A percentile compares a stretch with the other conserved stretches of the same genome.
These are phyloP conservation scores for Beroe forskalii DNA, from an alignment of 37 sponge, comb jelly and placozoan species.

Conservation along the genomic window DNA sequence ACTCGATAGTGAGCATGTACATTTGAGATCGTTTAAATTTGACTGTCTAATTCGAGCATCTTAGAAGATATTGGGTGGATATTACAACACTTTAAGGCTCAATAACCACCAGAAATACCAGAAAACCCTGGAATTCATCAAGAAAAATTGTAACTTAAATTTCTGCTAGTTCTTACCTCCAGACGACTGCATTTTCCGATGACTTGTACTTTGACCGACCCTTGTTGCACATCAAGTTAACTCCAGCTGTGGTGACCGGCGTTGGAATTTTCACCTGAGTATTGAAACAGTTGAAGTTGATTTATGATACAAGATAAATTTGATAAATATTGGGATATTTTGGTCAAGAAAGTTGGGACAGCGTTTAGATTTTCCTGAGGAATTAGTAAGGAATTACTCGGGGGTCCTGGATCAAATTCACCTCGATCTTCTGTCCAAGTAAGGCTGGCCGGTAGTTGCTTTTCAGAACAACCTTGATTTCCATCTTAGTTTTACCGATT, in stretches of 20 bases:
- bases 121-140: no score
- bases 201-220: constrained; percentile 89
- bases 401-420: constrained; percentile 20
- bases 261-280: constrained; percentile 80
- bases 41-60: no score
- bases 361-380: no score
- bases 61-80: no score
- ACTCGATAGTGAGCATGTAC: no score
- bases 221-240: constrained; percentile 71
- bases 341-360: not conserved
- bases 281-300: not conserved
- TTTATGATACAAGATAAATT: not conserved
- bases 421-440: constrained; percentile 89
- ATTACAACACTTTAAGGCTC: no score
- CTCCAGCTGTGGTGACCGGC: constrained; percentile 87
- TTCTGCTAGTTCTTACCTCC: constrained; percentile 84
- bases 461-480: constrained; percentile 90
- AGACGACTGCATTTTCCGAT: constrained; percentile 87
- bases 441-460: constrained; percentile 76
- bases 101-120: no score
- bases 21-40: no score
- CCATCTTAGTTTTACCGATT: constrained; percentile 83
- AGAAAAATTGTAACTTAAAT: not conserved
- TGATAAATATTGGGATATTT: not conserved
- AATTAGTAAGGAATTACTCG: no score